These are phyloP conservation scores for Heteropelma amictum DNA, from an alignment of 2,888 invertebrate species.

Conservation along the genomic window DNA sequence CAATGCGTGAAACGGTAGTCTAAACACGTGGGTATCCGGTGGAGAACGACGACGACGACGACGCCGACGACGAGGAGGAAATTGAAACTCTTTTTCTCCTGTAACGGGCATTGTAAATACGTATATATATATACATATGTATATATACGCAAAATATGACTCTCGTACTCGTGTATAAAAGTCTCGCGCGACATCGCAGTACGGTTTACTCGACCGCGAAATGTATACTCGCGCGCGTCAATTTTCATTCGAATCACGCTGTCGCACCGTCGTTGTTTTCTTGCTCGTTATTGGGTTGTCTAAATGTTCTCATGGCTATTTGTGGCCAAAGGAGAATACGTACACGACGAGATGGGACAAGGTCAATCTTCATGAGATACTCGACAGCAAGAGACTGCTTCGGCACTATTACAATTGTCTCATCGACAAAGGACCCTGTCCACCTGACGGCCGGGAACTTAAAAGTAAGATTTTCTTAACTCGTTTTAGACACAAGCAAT, in stretches of 20 bases:
- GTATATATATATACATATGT: not conserved
- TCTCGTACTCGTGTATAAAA: conserved; percentile 52
- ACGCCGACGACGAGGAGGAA: too few relatives aligned
- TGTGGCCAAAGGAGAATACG: conserved; percentile 61
- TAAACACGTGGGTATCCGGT: conserved; percentile 3
- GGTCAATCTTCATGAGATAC: conserved; percentile 84
- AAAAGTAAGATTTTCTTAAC: not conserved
- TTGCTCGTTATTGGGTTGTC: conserved; percentile 27
- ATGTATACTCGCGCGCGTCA: conserved; percentile 52
- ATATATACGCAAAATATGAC: too few relatives aligned
- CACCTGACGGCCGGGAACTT: conserved; percentile 81
- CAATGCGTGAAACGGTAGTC: too few relatives aligned
- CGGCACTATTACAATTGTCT: conserved; percentile 86
- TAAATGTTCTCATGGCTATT: conserved; percentile 41
- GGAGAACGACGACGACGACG: not conserved
- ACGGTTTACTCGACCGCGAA: conserved; percentile 56
- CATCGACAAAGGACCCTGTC: conserved; percentile 83
- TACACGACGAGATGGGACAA: conserved; percentile 83
- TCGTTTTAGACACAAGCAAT: not conserved
- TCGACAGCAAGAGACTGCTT: conserved; percentile 84
- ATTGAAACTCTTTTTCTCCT: too few relatives aligned
- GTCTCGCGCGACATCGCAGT: conserved; percentile 32
- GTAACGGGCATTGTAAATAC: too few relatives aligned
- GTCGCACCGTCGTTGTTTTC: conserved; percentile 12
- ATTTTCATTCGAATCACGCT: conserved; percentile 18